phyloP scores from a whole-genome alignment of 2,113 vertebrate genomes.

The Colistium nudipinnis region DNA sequence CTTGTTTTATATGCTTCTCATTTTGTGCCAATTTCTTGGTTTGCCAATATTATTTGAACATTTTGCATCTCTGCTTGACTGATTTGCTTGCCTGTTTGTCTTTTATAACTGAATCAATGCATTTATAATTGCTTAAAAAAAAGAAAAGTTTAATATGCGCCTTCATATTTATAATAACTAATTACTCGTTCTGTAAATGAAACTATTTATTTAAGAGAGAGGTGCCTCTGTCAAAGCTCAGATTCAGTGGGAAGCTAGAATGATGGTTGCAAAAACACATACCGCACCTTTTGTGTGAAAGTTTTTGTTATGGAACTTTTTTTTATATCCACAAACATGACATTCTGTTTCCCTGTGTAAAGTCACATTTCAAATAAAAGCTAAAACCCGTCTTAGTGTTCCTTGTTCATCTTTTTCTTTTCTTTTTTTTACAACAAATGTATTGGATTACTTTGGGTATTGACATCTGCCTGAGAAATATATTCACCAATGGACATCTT shows the following conservation, averaged over 20 bases:
- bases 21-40: conserved; percentile 90
- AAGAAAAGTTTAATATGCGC: conserved; percentile 68
- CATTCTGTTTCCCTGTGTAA: conserved; percentile 78
- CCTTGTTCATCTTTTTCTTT: background rate
- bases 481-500: no score
- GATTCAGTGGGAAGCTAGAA: conserved; percentile 57
- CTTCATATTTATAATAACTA: conserved; percentile 83
- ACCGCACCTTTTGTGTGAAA: conserved; percentile 79
- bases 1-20: conserved; percentile 73
- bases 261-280: conserved; percentile 71
- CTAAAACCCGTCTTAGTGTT: conserved; percentile 38
- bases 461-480: no score
- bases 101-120: conserved; percentile 71
- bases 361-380: conserved; percentile 85
- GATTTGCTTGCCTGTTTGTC: conserved; percentile 76
- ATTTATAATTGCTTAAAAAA: conserved; percentile 79
- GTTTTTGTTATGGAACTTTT: conserved; percentile 81
- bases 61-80: conserved; percentile 85
- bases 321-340: conserved; percentile 84
- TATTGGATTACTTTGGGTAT: no score
- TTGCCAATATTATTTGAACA: conserved; percentile 86
- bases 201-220: conserved; percentile 81
- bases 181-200: conserved; percentile 77
- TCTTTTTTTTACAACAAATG: background rate
- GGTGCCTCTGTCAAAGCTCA: conserved; percentile 70